Base-by-base conservation (phyloP, 2,113 vertebrate species). In the Xiphorhynchus elegans region DNA sequence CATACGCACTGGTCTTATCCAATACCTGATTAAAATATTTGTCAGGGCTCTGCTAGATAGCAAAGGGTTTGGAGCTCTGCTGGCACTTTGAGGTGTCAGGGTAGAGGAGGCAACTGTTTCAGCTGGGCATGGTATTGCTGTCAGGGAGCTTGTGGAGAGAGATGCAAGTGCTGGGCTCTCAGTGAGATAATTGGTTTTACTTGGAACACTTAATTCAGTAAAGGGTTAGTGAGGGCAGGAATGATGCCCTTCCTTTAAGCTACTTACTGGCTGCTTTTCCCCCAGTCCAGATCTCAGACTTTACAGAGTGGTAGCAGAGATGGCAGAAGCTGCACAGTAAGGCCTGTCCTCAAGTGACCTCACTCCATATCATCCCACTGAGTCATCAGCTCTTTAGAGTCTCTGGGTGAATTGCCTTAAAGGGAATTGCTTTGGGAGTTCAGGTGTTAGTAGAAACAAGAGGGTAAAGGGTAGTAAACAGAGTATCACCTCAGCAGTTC, bases 1-100 rank as follows among this genome's bases (percentile, higher is more conserved):
- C 16, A 14, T 0, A 0, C 25, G 2, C 1, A 4, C 17, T 73
- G 33, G 11, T 14, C 44, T 63, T 37, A 64, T 84, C 33, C 5
- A 5, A 23, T 11, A 55, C 26, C n/a, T 12, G 6, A 49, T 23
- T 35, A 62, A 46, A 92, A 46, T 17, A n/a, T 11, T 46, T 73
- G 46, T 23, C 33, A 59, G 69, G 46, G 18, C 29, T 78, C 46
- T 81, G 29, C 59, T 52, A 46, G 6, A 9, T 40, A 58, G 63
- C n/a, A 94, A 52, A 84, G 31, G 44, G 58, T 40, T 40, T 62
- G 40, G 37, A 85, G 53, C 31, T 62, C 64, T 62, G n/a, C 50
- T 47, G 55, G 42, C 17, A 50, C 37, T 66, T 33, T 6, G 44
- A 78, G 44, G 47, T 52, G 44, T 28, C 79, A 64, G 37, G 28